Base-by-base conservation (phyloP, 37 sponge, comb jelly and placozoan genomes). In the Spongilla lacustris region DNA sequence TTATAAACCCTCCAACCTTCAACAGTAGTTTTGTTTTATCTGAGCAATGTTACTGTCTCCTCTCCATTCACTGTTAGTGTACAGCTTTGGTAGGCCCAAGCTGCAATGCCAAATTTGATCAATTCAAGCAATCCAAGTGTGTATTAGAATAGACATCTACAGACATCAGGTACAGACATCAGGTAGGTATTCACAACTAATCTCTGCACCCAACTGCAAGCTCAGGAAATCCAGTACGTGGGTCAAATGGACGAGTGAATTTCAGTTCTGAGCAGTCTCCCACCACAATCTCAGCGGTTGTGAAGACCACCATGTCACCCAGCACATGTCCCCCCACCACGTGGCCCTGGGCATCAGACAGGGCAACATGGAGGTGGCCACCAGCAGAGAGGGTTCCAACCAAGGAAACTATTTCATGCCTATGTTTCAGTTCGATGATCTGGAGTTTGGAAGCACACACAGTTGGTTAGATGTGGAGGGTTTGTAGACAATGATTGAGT, bases 371-470 rank as follows among this genome's bases (percentile, higher is more conserved):
- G n/a, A 88, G 76, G 31, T 88, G 88, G 13, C 88, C 88, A 23
- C 88, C 88, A 33, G 83, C 87, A 9, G 77, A 78, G n/a, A 86
- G 73, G 0, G 87, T 86, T 3, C 87, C 81, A 12, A 86, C 87
- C 72, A 86, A 81, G 11, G 87, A 86, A 17, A 86, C 87, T 38
- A 86, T 86, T 69, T 86, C 87, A 70, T 86, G 87, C 26, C 28
- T 73, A 1, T 69, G 81, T 9, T 49, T 35, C 71, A 86, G 66
- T 34, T 81, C 73, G 14, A 86, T 32, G 6, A 80, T 38, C 87
- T 86, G 46, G 3, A 33, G 29, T 8, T 5, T 25, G 36, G 50
- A 74, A 41, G 41, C 3, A 41, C 41, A 9, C 41, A 41, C 41
- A 41, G 41, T 3, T 41, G 6, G 6, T 41, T 3, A 6, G 3